Evolutionary conservation across 2,113 vertebrate species (phyloP), one percentile per base, ranked within the genome.

Genomic region (Podarcis muralis): DNA sequence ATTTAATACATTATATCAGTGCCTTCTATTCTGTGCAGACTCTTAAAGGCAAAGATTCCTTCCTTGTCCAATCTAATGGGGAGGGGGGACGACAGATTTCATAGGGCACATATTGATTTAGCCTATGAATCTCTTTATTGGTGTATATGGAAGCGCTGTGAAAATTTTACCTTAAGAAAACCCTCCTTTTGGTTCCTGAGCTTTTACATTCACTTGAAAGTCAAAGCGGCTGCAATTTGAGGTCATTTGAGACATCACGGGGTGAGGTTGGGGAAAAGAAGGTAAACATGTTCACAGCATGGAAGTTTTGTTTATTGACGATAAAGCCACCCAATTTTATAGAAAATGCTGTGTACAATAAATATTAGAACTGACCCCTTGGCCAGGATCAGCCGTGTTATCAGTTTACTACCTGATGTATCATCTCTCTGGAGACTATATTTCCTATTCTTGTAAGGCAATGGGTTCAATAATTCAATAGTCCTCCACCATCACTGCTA

Each of bases 1-100:
- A 93, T 93, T 94, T 93, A 92, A 93, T 93, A 90, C 23, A 85
- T 85, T 95, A 89, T 93, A 84, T 80, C 77, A 91, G 92, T 88
- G 7, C 20, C 72, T 77, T 59, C 25, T 90, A 85, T 87, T 91
- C 90, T 87, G 88, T 86, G 92, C 43, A 66, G 85, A 12, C 68
- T 75, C 83, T 80, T 91, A 68, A 5, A 62, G 88, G 88, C 88
- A 87, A 91, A 89, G 37, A 5, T 91, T 59, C 82, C 68, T 20
- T 22, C 89, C 25, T 84, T 23, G 87, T 88, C 3, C 83, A 92
- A 88, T 8, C 32, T 89, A 88, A 88, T 32, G 59, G 79, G 74
- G n/a, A 11, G 5, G 32, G 32, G 7, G 5, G 89, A 75, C 43
- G 79, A 15, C 48, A 53, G 1, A 78, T 80, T 87, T 85, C 35